phyloP scores from a whole-genome alignment of 2,113 vertebrate species.

The Brachyhypopomus gauderio region DNA sequence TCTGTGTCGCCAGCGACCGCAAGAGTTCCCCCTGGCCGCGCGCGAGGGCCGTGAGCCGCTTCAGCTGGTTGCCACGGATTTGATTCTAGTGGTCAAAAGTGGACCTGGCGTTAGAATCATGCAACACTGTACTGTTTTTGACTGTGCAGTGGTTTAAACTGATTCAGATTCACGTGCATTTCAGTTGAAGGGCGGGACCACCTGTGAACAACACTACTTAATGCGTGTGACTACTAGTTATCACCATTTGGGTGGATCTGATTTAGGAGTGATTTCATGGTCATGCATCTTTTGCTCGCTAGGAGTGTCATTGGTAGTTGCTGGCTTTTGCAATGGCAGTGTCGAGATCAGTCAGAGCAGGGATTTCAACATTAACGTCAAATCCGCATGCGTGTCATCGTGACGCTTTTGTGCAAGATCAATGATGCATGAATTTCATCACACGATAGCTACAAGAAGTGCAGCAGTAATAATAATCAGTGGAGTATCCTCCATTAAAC shows the following conservation, averaged over 20 bases:
- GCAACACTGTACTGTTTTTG: neutral
- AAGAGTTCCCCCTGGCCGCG: conserved; percentile 11
- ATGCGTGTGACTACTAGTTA: neutral
- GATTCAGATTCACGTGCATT: neutral
- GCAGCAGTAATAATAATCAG: neutral
- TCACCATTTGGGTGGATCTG: conserved; percentile 17
- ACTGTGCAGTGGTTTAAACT: neutral
- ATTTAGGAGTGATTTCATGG: conserved; percentile 7
- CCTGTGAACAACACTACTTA: neutral
- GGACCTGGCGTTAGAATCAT: neutral
- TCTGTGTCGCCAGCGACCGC: conserved; percentile 13
- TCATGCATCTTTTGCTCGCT: neutral
- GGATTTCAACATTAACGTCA: neutral
- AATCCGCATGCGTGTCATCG: conserved; percentile 7
- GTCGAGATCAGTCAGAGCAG: conserved; percentile 25
- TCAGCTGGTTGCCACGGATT: conserved; percentile 10
- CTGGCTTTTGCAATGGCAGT: neutral
- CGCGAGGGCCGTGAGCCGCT: neutral
- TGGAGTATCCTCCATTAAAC: neutral
- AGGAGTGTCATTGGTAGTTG: neutral
- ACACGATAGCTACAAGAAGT: neutral
- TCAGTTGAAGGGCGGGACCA: too few relatives aligned
- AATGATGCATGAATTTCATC: conserved; percentile 12
- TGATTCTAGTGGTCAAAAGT: neutral
- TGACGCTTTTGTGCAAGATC: neutral